These are phyloP conservation scores for Scomber japonicus DNA, from an alignment of 2,113 vertebrate genomes.

Conservation along the genomic window DNA sequence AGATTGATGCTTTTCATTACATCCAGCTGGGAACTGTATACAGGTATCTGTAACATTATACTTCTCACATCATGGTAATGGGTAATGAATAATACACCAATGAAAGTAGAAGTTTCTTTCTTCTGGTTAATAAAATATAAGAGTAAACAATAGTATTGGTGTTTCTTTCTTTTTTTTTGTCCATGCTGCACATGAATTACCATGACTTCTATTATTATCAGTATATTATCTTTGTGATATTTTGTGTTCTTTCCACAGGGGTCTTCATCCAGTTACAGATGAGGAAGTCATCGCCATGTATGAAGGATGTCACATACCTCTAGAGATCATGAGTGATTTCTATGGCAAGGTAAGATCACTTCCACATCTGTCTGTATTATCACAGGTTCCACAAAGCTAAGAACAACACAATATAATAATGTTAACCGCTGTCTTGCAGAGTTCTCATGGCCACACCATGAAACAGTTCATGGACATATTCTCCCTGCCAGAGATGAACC, in stretches of 20 bases:
- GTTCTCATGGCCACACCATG: slow-evolving; percentile 95
- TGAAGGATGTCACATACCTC: slow-evolving; percentile 94
- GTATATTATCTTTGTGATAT: neutral
- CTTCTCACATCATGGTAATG: neutral
- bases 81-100: neutral
- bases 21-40: slow-evolving; percentile 91
- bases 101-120: too few relatives aligned
- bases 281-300: slow-evolving; percentile 99
- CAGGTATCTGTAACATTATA: slow-evolving; percentile 70
- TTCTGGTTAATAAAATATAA: too few relatives aligned
- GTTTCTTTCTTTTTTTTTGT: neutral
- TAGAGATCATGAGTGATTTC: slow-evolving; percentile 99
- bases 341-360: slow-evolving; percentile 93
- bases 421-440: slow-evolving; percentile 80
- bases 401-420: neutral
- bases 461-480: slow-evolving; percentile 99
- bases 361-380: neutral
- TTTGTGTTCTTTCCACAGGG: slow-evolving; percentile 80
- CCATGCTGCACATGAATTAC: neutral
- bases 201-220: neutral
- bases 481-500: slow-evolving; percentile 97
- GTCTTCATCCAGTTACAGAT: slow-evolving; percentile 93
- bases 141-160: neutral
- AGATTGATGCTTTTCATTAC: slow-evolving; percentile 99
- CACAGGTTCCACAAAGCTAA: neutral